Conservation (phyloP, 2,797 vertebrate genomes). For the Tympanoctomys barrerae region DNA sequence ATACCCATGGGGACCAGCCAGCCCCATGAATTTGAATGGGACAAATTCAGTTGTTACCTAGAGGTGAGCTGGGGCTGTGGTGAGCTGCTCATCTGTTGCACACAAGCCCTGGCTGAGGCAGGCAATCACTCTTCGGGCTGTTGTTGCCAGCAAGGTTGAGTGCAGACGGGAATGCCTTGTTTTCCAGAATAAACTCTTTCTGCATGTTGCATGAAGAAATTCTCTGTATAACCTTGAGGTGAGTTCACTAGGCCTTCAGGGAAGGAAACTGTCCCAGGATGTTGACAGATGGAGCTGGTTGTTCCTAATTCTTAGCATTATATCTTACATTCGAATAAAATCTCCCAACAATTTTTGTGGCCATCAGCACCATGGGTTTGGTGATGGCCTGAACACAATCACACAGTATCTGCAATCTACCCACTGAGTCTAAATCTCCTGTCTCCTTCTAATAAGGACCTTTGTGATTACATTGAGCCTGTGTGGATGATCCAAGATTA, state of each 20-base stretch:
- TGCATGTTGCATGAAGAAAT: neutral
- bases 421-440: neutral
- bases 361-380: neutral
- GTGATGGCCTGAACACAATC: neutral
- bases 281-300: neutral
- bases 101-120: neutral
- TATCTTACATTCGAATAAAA: neutral
- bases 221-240: neutral
- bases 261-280: constrained; percentile 10
- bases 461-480: neutral
- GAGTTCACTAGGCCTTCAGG: neutral
- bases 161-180: neutral
- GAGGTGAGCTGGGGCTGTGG: neutral
- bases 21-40: neutral
- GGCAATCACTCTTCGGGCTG: neutral
- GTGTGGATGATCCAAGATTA: neutral
- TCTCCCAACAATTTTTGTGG: neutral
- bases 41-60: neutral
- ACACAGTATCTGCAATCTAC: neutral
- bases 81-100: neutral
- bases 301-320: neutral
- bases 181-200: neutral
- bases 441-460: neutral
- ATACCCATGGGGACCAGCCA: neutral
- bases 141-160: neutral